These are phyloP conservation scores for Catotricha subobsoleta DNA, from an alignment of 2,888 invertebrate genomes.

Conservation along the genomic window DNA sequence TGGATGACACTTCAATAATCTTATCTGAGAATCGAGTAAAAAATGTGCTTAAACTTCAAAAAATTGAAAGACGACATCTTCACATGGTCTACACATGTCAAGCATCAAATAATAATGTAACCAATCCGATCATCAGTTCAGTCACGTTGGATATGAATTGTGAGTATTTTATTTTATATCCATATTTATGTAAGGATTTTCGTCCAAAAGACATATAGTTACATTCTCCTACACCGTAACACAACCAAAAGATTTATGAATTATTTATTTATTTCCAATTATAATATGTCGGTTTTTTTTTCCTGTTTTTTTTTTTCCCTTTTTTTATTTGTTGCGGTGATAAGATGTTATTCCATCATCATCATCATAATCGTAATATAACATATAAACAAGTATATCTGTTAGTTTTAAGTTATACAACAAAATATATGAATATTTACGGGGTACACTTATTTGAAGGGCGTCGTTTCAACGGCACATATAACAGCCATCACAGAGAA, in stretches of 20 bases:
- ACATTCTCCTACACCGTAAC: background rate
- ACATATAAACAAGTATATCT: too few relatives aligned
- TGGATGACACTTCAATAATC: conserved; percentile 40
- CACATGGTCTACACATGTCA: conserved; percentile 45
- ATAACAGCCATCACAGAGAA: too few relatives aligned
- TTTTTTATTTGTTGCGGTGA: too few relatives aligned
- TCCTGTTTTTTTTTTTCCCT: background rate
- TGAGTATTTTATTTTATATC: conserved; percentile 34
- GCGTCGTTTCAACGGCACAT: too few relatives aligned
- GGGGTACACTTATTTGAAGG: too few relatives aligned
- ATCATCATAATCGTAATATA: too few relatives aligned
- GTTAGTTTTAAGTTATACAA: too few relatives aligned
- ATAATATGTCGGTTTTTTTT: background rate
- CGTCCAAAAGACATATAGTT: background rate
- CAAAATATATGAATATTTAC: too few relatives aligned
- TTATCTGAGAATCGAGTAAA: conserved; percentile 44
- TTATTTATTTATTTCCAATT: background rate
- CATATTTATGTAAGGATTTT: conserved; percentile 3
- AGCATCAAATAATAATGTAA: conserved; percentile 50
- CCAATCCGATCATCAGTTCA: conserved; percentile 44
- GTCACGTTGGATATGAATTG: conserved; percentile 49
- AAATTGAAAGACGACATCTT: conserved; percentile 44
- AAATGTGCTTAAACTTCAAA: conserved; percentile 41
- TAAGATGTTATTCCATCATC: too few relatives aligned
- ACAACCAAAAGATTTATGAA: conserved; percentile 2